phyloP scores from a whole-genome alignment of 1,140 invertebrate genomes.

The Drosophila murphyi region DNA sequence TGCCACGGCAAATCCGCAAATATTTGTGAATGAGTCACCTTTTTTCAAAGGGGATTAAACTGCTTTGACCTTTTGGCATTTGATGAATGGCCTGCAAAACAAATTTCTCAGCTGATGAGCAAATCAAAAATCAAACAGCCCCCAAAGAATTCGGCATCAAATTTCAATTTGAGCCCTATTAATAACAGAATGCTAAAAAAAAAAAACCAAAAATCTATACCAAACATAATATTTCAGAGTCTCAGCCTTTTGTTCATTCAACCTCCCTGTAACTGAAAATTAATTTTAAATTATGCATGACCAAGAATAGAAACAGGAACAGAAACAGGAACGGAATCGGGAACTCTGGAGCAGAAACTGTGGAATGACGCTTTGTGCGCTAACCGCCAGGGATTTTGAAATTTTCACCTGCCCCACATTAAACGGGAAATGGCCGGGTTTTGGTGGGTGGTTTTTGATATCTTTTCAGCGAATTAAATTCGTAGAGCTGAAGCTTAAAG shows the following conservation, averaged over 20 bases:
- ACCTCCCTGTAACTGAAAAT: constrained; percentile 53
- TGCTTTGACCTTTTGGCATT: constrained; percentile 19
- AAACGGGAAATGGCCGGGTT: constrained; percentile 56
- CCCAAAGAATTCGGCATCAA: constrained; percentile 61
- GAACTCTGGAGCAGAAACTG: neutral
- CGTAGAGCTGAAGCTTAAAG: constrained; percentile 51
- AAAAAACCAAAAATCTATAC: neutral
- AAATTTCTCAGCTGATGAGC: constrained; percentile 1
- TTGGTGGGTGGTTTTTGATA: constrained; percentile 14
- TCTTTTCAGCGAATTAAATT: constrained; percentile 37
- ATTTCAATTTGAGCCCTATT: constrained; percentile 79
- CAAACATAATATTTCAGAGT: constrained; percentile 64
- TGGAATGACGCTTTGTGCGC: constrained; percentile 42
- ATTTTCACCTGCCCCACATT: constrained; percentile 79
- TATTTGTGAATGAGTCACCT: constrained; percentile 26
- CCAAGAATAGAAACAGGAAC: constrained; percentile 42
- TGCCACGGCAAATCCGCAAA: constrained; percentile 4
- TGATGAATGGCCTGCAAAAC: constrained; percentile 30
- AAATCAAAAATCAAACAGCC: constrained; percentile 55
- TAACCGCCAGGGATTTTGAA: constrained; percentile 76
- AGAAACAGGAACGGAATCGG: constrained; percentile 10
- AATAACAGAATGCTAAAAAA: constrained; percentile 61
- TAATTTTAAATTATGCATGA: constrained; percentile 84
- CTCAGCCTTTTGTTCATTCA: constrained; percentile 7
- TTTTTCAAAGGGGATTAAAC: neutral